A percentile compares a stretch with the other conserved stretches of the same genome.
Evolutionary conservation across 2,797 vertebrate genomes (phyloP).

Genomic region (Sebastiscus albofasciatus): DNA sequence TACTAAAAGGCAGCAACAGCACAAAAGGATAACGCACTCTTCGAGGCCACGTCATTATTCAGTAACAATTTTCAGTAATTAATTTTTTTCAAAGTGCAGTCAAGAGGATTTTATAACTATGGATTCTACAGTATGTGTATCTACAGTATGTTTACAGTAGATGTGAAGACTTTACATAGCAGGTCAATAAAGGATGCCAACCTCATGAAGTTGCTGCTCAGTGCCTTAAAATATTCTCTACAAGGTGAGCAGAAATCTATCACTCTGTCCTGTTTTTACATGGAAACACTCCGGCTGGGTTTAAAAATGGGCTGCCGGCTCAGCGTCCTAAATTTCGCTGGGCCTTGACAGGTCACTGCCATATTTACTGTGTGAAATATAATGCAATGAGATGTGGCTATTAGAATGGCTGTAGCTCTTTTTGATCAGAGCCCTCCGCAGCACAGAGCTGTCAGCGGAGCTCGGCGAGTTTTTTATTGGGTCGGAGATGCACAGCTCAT

Average conservation of each 20-base stretch:
- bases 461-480: constrained; percentile 70
- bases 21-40: not conserved
- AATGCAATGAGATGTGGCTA: constrained; percentile 77
- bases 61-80: not conserved
- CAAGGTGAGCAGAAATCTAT: constrained; percentile 45
- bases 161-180: not conserved
- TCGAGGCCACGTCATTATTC: not conserved
- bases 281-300: constrained; percentile 29
- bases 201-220: constrained; percentile 16
- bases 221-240: constrained; percentile 17
- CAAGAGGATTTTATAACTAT: not conserved
- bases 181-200: constrained; percentile 6
- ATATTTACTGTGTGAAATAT: constrained; percentile 83
- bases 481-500: constrained; percentile 62
- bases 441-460: constrained; percentile 72
- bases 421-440: constrained; percentile 70
- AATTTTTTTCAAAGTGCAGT: not conserved
- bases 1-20: not conserved
- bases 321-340: constrained; percentile 71
- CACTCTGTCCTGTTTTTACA: constrained; percentile 49
- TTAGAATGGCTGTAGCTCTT: constrained; percentile 79
- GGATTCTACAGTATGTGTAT: not conserved
- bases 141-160: not conserved
- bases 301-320: constrained; percentile 60
- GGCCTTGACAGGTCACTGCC: constrained; percentile 76